Percentiles rank a stretch among this genome's conserved stretches.
phyloP scores from a whole-genome alignment of 1,140 invertebrate species.

The Tachypleus tridentatus region DNA sequence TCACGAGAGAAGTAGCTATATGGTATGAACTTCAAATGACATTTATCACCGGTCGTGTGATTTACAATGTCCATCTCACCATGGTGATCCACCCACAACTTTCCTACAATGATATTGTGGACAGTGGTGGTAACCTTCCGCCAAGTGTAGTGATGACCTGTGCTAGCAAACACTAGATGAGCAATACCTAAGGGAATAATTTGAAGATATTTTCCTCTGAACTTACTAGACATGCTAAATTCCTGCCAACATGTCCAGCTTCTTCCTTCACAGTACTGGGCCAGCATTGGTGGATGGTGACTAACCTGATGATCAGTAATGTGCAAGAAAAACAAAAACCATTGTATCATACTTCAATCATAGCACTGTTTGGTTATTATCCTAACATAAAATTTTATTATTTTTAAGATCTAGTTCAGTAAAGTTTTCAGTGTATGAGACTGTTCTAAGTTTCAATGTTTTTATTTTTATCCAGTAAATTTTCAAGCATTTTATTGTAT shows the following conservation, averaged over 20 bases:
- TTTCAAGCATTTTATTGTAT: too few relatives aligned
- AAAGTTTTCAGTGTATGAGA: too few relatives aligned
- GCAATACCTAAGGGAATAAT: conserved; percentile 80
- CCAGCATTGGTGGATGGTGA: conserved; percentile 95
- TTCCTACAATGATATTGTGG: conserved; percentile 98
- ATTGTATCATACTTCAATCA: too few relatives aligned
- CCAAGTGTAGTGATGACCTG: conserved; percentile 85
- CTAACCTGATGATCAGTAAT: conserved; percentile 50
- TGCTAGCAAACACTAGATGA: conserved; percentile 58
- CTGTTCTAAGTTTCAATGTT: too few relatives aligned
- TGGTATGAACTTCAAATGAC: conserved; percentile 88
- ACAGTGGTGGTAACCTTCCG: conserved; percentile 95
- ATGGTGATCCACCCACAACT: conserved; percentile 98
- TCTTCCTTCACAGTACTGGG: conserved; percentile 73
- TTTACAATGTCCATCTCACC: conserved; percentile 97
- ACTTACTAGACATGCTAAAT: conserved; percentile 97
- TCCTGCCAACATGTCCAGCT: conserved; percentile 94
- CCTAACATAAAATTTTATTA: too few relatives aligned
- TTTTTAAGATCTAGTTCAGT: too few relatives aligned
- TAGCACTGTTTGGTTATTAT: too few relatives aligned
- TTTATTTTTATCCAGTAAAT: too few relatives aligned
- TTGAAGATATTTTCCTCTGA: conserved; percentile 90
- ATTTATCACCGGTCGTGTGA: conserved; percentile 75
- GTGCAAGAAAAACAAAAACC: too few relatives aligned
- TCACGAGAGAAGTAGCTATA: conserved; percentile 98